These are phyloP conservation scores for Dioctria linearis DNA, from an alignment of 2,888 invertebrate species.

Conservation along the genomic window DNA sequence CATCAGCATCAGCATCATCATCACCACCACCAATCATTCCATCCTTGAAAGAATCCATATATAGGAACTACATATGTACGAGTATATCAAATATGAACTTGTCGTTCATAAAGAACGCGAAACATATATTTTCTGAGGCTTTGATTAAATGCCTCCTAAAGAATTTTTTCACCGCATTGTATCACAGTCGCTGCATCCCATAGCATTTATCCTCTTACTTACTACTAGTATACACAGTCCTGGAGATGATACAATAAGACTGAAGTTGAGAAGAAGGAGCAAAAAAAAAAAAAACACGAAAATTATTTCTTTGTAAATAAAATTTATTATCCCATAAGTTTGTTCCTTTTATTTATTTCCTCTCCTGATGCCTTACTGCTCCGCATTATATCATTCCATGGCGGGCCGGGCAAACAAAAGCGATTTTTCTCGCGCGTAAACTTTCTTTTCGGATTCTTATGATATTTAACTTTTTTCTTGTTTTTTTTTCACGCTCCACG, in stretches of 20 bases:
- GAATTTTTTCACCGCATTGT: neutral
- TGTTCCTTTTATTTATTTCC: conserved; percentile 16
- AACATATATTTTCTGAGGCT: neutral
- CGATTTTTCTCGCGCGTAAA: conserved; percentile 14
- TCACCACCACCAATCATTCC: too few species aligned
- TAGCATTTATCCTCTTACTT: too few species aligned
- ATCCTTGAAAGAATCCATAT: too few species aligned
- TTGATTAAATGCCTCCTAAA: conserved; percentile 14
- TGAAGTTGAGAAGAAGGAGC: neutral
- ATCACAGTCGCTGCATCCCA: neutral
- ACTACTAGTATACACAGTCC: neutral
- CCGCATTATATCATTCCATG: neutral
- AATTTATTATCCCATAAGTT: conserved; percentile 16
- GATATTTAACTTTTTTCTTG: neutral
- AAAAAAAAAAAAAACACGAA: neutral
- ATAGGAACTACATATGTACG: too few species aligned
- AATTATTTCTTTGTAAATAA: conserved; percentile 5
- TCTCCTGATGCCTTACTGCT: neutral
- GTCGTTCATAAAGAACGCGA: neutral
- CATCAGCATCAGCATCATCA: too few species aligned
- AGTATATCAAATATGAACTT: too few species aligned
- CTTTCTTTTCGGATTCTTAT: neutral
- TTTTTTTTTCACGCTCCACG: neutral
- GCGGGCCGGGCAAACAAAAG: conserved; percentile 7
- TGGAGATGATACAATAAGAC: neutral